These are phyloP conservation scores for Hemiscyllium ocellatum DNA, from an alignment of 2,113 vertebrate species.

Conservation along the genomic window DNA sequence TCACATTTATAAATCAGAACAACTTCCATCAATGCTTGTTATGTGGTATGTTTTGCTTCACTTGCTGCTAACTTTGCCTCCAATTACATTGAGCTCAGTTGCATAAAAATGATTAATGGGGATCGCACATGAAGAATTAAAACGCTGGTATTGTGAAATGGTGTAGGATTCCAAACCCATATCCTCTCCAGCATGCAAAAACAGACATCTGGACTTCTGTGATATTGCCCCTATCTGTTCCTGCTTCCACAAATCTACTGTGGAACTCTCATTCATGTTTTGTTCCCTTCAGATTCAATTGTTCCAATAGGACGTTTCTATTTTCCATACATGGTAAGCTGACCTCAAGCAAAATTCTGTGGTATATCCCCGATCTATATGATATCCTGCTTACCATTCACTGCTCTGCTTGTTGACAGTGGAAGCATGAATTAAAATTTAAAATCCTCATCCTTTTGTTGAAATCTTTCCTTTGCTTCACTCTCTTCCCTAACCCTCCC, in stretches of 20 bases:
- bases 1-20: neutral
- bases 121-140: neutral
- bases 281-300: neutral
- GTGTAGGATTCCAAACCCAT: neutral
- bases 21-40: neutral
- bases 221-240: neutral
- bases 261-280: neutral
- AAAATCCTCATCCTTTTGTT: neutral
- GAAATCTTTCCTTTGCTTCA: neutral
- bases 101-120: neutral
- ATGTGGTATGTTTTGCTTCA: neutral
- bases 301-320: neutral
- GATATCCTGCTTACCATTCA: neutral
- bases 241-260: neutral
- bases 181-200: neutral
- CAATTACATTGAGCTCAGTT: neutral
- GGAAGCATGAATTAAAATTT: neutral
- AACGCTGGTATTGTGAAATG: neutral
- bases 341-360: neutral
- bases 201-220: neutral
- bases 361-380: neutral
- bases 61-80: neutral
- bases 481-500: neutral
- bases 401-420: neutral
- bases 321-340: neutral